Percentiles rank a stretch among this genome's conserved stretches.
Conservation (phyloP, 2,797 vertebrate genomes). For the Gouania willdenowi region DNA sequence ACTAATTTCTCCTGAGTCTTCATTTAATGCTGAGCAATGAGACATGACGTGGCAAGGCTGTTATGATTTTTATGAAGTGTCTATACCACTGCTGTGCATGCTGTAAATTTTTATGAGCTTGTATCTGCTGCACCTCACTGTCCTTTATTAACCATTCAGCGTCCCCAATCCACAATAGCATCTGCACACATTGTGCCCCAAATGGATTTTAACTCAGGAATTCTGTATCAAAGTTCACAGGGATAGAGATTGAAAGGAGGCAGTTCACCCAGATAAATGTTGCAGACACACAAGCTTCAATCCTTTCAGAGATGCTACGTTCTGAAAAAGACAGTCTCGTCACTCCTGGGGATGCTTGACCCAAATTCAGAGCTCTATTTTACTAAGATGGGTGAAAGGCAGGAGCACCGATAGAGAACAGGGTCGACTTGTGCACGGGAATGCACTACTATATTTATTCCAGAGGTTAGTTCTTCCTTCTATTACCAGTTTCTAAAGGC, state of each 20-base stretch:
- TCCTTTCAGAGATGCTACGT: conserved; percentile 26
- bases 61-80: neutral
- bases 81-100: neutral
- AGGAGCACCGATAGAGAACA: conserved; percentile 44
- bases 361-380: conserved; percentile 64
- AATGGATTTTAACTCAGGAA: neutral
- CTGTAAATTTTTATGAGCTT: neutral
- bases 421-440: conserved; percentile 40
- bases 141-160: neutral
- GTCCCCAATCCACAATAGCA: neutral
- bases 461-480: conserved; percentile 57
- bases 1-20: too few relatives aligned
- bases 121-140: neutral
- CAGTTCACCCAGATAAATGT: conserved; percentile 8
- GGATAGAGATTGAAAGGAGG: neutral
- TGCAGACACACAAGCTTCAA: conserved; percentile 7
- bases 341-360: conserved; percentile 67
- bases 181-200: too few relatives aligned
- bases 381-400: conserved; percentile 56
- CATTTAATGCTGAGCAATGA: too few relatives aligned
- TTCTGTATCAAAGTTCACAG: neutral
- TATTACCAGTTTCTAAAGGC: conserved; percentile 41
- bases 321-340: conserved; percentile 19
- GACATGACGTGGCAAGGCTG: too few relatives aligned
- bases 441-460: conserved; percentile 61